These are phyloP conservation scores for Cebidichthys violaceus DNA, from an alignment of 2,113 vertebrate species.

Conservation along the genomic window DNA sequence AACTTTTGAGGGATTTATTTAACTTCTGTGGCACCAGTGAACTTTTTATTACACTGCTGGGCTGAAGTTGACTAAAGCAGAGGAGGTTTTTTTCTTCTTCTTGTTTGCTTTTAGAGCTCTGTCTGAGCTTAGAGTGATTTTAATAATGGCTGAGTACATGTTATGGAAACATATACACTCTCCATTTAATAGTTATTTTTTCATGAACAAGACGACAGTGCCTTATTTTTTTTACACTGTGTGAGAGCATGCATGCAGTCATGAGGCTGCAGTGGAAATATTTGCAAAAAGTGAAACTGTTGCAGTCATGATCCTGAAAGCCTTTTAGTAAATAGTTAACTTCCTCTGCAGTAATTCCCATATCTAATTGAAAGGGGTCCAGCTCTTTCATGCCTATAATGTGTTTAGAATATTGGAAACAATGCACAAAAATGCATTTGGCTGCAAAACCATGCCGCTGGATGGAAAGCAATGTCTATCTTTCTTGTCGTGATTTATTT, in stretches of 20 bases:
- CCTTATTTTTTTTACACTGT: slow-evolving; percentile 18
- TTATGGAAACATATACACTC: slow-evolving; percentile 37
- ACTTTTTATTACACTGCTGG: slow-evolving; percentile 87
- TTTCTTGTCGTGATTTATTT: slow-evolving; percentile 58
- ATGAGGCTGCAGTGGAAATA: slow-evolving; percentile 23
- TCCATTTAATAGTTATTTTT: slow-evolving; percentile 30
- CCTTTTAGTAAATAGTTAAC: slow-evolving; percentile 51
- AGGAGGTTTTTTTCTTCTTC: neutral
- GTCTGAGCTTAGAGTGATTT: slow-evolving; percentile 32
- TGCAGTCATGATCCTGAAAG: slow-evolving; percentile 21
- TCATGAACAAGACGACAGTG: neutral
- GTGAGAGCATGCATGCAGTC: slow-evolving; percentile 13
- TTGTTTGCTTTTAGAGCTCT: slow-evolving; percentile 44
- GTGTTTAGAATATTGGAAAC: slow-evolving; percentile 59
- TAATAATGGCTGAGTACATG: slow-evolving; percentile 15
- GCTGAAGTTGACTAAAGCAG: slow-evolving; percentile 72
- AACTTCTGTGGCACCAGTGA: slow-evolving; percentile 86
- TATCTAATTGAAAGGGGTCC: slow-evolving; percentile 53
- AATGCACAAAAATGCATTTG: slow-evolving; percentile 54
- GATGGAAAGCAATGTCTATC: slow-evolving; percentile 41
- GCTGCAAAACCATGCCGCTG: slow-evolving; percentile 32
- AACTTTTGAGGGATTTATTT: slow-evolving; percentile 90
- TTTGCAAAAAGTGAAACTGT: slow-evolving; percentile 24
- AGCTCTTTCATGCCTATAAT: slow-evolving; percentile 49
- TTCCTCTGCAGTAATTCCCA: slow-evolving; percentile 47